Conservation (phyloP, 2,113 vertebrate species). For the Zosterops hypoxanthus region DNA sequence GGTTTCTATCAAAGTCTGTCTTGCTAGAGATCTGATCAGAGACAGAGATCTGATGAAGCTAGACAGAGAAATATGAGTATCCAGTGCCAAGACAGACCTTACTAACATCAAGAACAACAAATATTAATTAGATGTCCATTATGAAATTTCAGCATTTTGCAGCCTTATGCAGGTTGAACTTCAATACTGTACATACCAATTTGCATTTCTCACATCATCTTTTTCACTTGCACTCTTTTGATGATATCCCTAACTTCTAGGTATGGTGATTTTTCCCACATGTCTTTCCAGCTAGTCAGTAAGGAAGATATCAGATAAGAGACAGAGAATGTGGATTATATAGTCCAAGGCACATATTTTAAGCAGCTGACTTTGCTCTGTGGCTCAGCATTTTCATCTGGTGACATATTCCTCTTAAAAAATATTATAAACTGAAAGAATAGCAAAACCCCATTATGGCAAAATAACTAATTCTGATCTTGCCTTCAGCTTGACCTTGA, state of each 20-base stretch:
- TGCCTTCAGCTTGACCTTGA: neutral
- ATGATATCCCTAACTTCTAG: neutral
- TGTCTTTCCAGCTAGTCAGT: neutral
- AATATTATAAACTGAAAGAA: neutral
- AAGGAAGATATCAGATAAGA: neutral
- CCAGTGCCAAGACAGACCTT: neutral
- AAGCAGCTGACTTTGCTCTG: neutral
- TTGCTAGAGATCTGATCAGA: conserved; percentile 10
- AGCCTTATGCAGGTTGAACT: neutral
- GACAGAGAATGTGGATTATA: neutral
- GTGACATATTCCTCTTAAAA: neutral
- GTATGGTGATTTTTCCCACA: neutral
- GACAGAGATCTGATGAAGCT: neutral
- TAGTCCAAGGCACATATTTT: neutral
- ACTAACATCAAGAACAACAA: conserved; percentile 8
- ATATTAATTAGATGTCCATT: neutral
- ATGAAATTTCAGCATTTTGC: neutral
- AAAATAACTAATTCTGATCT: neutral
- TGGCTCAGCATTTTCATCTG: neutral
- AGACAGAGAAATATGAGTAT: neutral
- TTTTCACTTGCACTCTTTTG: neutral
- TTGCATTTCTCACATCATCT: neutral
- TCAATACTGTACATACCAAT: neutral
- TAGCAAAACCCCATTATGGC: neutral
- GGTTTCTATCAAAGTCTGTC: conserved; percentile 31